A percentile compares a stretch with the other conserved stretches of the same genome.
These are phyloP conservation scores for Coregonus suidteri DNA, from an alignment of 2,797 vertebrate species.

Conservation along the genomic window DNA sequence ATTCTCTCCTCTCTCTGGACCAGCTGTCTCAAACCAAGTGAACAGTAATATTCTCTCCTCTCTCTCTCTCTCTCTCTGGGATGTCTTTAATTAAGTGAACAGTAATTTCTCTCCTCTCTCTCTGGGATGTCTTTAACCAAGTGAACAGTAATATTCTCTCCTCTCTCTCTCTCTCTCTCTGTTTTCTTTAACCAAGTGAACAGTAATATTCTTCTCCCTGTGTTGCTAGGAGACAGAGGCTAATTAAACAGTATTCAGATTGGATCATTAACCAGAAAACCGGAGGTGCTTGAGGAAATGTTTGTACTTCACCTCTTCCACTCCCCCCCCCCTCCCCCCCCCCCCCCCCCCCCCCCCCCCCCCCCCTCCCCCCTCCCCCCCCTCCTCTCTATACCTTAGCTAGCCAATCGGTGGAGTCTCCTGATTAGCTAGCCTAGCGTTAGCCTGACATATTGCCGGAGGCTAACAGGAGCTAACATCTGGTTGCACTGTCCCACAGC, in stretches of 20 bases:
- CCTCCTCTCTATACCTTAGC: background rate
- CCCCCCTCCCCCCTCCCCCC: too few relatives aligned
- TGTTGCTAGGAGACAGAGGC: background rate
- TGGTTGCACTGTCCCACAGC: background rate
- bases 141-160: too few relatives aligned
- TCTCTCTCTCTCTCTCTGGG: too few relatives aligned
- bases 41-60: too few relatives aligned
- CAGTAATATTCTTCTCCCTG: background rate
- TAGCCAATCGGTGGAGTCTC: background rate
- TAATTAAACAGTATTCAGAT: background rate
- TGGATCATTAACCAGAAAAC: background rate
- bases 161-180: too few relatives aligned
- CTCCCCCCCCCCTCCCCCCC: background rate
- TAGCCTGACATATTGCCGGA: background rate
- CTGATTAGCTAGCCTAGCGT: background rate
- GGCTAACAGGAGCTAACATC: slow-evolving; percentile 1
- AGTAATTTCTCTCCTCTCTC: too few relatives aligned
- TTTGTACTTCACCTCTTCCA: background rate
- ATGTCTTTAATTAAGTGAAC: too few relatives aligned
- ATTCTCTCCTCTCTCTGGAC: too few relatives aligned
- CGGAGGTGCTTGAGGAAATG: background rate
- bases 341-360: background rate
- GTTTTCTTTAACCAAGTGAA: too few relatives aligned
- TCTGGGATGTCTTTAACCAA: too few relatives aligned
- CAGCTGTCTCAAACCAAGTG: too few relatives aligned